A percentile compares a stretch with the other conserved stretches of the same genome.
Evolutionary conservation across 2,797 vertebrate species (phyloP).

Genomic region (Sebastolobus alascanus): DNA sequence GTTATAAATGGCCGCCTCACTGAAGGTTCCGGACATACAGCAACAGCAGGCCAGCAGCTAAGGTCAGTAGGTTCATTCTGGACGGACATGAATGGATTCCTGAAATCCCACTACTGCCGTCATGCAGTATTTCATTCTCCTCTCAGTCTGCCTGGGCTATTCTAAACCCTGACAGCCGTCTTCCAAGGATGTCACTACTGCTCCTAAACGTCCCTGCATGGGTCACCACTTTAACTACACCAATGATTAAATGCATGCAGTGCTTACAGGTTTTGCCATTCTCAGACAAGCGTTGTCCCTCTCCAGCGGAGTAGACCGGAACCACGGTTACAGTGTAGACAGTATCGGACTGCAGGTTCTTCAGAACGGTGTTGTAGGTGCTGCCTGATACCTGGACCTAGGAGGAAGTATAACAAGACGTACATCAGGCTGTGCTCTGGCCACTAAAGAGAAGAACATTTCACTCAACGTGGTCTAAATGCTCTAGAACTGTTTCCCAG

Average conservation of each 20-base stretch:
- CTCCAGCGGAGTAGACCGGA: conserved; percentile 91
- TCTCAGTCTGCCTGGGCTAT: conserved; percentile 1
- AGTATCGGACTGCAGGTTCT: conserved; percentile 91
- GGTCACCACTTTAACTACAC: background rate
- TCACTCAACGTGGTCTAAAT: background rate
- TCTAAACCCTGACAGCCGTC: conserved; percentile 5
- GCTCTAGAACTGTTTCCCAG: background rate
- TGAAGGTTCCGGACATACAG: conserved; percentile 35
- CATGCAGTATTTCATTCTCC: conserved; percentile 30
- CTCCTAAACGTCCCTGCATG: background rate
- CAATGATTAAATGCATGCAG: background rate
- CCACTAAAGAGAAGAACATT: background rate
- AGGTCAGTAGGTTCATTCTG: conserved; percentile 65
- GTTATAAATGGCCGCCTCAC: conserved; percentile 27
- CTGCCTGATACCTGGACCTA: conserved; percentile 92
- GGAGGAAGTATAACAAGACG: background rate
- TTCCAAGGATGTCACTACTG: conserved; percentile 7
- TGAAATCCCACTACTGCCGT: conserved; percentile 35
- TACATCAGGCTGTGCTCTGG: conserved; percentile 3
- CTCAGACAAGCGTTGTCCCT: conserved; percentile 92
- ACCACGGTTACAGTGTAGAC: conserved; percentile 91
- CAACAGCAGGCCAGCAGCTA: conserved; percentile 43
- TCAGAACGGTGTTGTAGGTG: conserved; percentile 91
- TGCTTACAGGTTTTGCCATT: conserved; percentile 95
- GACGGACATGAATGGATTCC: conserved; percentile 61